These are phyloP conservation scores for Amphiprion ocellaris DNA, from an alignment of 2,113 vertebrate species.

Conservation along the genomic window DNA sequence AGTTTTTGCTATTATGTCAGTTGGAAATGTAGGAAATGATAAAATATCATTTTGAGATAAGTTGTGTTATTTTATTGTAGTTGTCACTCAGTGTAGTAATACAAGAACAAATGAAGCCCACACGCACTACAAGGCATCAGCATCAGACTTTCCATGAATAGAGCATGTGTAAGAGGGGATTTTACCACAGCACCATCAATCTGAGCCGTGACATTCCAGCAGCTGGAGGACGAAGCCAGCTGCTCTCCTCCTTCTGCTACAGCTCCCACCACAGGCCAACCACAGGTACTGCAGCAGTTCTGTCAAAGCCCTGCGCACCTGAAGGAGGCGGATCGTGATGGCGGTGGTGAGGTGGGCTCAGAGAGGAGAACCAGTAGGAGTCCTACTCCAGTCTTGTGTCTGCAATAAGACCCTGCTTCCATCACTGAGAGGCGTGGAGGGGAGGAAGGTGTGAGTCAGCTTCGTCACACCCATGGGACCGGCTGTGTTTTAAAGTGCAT, in stretches of 20 bases:
- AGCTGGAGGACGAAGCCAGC: slow-evolving; percentile 61
- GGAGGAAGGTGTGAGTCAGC: slow-evolving; percentile 43
- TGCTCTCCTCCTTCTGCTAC: slow-evolving; percentile 31
- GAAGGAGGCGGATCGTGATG: neutral
- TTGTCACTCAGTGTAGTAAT: no score
- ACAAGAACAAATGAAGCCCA: slow-evolving; percentile 1
- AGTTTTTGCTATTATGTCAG: neutral
- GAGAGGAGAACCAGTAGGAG: slow-evolving; percentile 23
- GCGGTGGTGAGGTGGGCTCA: slow-evolving; percentile 6
- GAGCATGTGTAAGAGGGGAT: slow-evolving; percentile 7
- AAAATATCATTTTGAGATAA: no score
- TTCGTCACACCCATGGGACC: slow-evolving; percentile 19
- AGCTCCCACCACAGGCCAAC: slow-evolving; percentile 45
- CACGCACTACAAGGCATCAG: neutral
- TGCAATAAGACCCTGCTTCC: slow-evolving; percentile 17
- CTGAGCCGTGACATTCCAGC: slow-evolving; percentile 48
- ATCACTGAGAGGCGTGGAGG: neutral
- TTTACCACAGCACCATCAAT: slow-evolving; percentile 39
- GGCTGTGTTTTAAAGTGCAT: slow-evolving; percentile 27
- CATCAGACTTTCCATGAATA: slow-evolving; percentile 12
- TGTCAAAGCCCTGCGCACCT: neutral
- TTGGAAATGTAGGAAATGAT: no score
- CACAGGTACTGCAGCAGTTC: slow-evolving; percentile 35
- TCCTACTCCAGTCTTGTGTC: slow-evolving; percentile 39
- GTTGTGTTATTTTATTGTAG: neutral